Percentiles rank a stretch among this genome's conserved stretches.
Evolutionary conservation across 2,113 vertebrate genomes (phyloP).

Genomic region (Tylochromis polylepis): DNA sequence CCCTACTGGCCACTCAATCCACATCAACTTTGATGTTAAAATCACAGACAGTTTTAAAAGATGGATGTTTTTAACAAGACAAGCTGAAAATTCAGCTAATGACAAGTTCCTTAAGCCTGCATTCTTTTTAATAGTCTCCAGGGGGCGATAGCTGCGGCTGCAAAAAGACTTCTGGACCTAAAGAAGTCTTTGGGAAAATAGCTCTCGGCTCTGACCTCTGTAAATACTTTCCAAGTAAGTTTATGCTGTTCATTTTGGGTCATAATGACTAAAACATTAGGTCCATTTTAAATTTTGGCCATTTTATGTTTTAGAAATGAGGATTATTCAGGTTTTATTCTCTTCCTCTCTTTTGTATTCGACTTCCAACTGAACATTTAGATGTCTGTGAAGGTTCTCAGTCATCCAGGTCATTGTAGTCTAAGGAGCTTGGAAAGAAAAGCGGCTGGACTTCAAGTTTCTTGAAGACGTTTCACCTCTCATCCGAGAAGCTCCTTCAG

Average conservation of each 20-base stretch:
- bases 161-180: neutral
- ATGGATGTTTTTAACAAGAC: neutral
- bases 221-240: neutral
- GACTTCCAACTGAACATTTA: neutral
- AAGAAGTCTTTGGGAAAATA: neutral
- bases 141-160: neutral
- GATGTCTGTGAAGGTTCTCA: too few species aligned
- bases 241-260: neutral
- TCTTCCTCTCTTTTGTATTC: rapidly evolving
- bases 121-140: neutral
- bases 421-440: too few species aligned
- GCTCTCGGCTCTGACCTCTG: neutral
- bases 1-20: neutral
- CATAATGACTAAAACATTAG: neutral
- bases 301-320: neutral
- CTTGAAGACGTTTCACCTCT: too few species aligned
- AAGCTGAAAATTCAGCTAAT: neutral
- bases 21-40: neutral
- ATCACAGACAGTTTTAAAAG: neutral
- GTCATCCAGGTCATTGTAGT: too few species aligned
- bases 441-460: too few species aligned
- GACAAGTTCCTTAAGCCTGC: neutral
- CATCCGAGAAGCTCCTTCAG: too few species aligned
- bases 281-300: rapidly evolving
- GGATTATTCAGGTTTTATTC: neutral